A percentile compares a stretch with the other conserved stretches of the same genome.
phyloP scores from a whole-genome alignment of 2,113 vertebrate species.

The Ctenomys sociabilis region DNA sequence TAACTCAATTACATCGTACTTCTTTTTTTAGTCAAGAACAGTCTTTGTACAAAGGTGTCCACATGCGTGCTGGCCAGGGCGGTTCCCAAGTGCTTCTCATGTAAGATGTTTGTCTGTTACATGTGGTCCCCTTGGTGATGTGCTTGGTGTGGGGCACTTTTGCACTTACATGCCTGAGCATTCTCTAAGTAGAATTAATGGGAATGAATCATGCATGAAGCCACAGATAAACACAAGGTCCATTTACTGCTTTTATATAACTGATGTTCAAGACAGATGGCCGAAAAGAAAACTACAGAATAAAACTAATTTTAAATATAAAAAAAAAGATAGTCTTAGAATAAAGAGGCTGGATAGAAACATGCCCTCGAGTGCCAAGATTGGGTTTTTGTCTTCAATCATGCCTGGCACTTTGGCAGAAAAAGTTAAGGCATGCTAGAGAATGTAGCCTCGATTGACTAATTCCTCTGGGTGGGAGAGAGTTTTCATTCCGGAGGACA shows the following conservation, averaged over 20 bases:
- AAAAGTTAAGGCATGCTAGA: neutral
- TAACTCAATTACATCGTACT: constrained; percentile 82
- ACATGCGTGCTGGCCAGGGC: constrained; percentile 94
- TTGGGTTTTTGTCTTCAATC: neutral
- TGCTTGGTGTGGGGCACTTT: constrained; percentile 81
- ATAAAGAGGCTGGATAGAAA: neutral
- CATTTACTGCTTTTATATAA: constrained; percentile 28
- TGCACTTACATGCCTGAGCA: neutral
- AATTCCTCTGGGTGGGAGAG: neutral
- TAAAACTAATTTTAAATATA: constrained; percentile 10
- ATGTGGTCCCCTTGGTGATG: constrained; percentile 70
- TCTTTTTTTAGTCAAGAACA: constrained; percentile 91
- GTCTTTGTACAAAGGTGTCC: constrained; percentile 94
- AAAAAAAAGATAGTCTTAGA: neutral
- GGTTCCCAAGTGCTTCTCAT: constrained; percentile 92
- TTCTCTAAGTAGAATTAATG: constrained; percentile 66
- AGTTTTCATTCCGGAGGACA: neutral
- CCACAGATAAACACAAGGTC: constrained; percentile 74
- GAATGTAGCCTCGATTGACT: neutral
- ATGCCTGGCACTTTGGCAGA: neutral
- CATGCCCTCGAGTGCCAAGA: neutral
- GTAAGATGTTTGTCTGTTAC: constrained; percentile 88
- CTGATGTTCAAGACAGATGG: neutral
- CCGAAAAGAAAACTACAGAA: neutral
- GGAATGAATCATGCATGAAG: constrained; percentile 59